These are phyloP conservation scores for Scatophagus argus DNA, from an alignment of 2,113 vertebrate species.

Conservation along the genomic window DNA sequence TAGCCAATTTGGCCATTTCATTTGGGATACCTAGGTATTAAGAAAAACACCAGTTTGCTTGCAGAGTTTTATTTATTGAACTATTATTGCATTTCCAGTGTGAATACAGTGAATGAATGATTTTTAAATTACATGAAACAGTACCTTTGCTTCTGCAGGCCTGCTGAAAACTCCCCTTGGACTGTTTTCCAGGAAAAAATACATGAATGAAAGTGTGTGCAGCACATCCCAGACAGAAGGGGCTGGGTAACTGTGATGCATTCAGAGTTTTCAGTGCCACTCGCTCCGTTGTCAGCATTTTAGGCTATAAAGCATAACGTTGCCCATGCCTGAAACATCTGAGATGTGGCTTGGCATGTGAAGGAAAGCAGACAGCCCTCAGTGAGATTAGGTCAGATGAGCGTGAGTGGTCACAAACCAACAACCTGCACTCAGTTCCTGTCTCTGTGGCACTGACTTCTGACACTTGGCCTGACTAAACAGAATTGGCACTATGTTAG, in stretches of 20 bases:
- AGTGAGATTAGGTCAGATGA: constrained; percentile 58
- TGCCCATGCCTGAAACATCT: constrained; percentile 60
- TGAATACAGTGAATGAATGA: constrained; percentile 41
- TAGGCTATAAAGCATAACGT: constrained; percentile 44
- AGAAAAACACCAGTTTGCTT: not conserved
- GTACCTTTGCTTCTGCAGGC: constrained; percentile 39
- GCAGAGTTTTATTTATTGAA: constrained; percentile 10
- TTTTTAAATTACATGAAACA: constrained; percentile 39
- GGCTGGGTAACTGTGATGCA: constrained; percentile 60
- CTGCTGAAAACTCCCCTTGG: constrained; percentile 51
- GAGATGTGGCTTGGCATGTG: constrained; percentile 62
- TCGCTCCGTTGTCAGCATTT: constrained; percentile 57
- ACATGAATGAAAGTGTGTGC: constrained; percentile 58
- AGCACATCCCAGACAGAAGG: constrained; percentile 59
- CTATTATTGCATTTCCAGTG: constrained; percentile 28
- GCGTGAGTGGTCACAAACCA: constrained; percentile 65
- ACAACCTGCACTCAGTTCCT: constrained; percentile 41
- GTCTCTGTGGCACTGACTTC: constrained; percentile 43
- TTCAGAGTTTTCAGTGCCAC: constrained; percentile 49
- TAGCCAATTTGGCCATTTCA: constrained; percentile 14
- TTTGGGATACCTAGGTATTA: constrained; percentile 8
- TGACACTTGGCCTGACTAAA: constrained; percentile 55
- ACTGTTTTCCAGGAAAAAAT: constrained; percentile 54
- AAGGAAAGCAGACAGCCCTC: constrained; percentile 52
- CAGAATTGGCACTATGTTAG: constrained; percentile 42